These are phyloP conservation scores for Sesamia nonagrioides DNA, from an alignment of 1,140 invertebrate genomes.

Conservation along the genomic window DNA sequence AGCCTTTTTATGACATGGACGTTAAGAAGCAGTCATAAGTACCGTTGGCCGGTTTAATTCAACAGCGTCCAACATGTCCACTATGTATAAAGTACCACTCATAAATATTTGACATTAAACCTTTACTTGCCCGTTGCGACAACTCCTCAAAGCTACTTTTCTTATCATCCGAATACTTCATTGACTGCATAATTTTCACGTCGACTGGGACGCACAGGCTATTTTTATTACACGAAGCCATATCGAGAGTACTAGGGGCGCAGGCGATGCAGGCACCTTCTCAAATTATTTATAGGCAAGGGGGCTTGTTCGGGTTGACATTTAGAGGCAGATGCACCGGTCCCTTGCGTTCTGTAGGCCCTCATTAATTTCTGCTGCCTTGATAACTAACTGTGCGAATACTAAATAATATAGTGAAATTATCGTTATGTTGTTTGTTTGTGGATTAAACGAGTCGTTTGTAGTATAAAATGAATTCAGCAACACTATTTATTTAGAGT, in stretches of 20 bases:
- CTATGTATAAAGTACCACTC: conserved; percentile 1
- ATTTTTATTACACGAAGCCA: conserved; percentile 82
- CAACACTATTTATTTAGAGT: neutral
- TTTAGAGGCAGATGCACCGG: conserved; percentile 84
- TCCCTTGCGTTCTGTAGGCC: conserved; percentile 67
- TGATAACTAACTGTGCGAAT: conserved; percentile 72
- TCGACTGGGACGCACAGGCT: conserved; percentile 67
- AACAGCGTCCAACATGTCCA: neutral
- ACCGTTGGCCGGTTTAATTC: neutral
- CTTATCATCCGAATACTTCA: conserved; percentile 46
- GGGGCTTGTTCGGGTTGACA: conserved; percentile 76
- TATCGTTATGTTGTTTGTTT: conserved; percentile 30
- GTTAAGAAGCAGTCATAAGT: neutral
- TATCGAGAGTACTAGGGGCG: conserved; percentile 74
- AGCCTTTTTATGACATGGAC: neutral
- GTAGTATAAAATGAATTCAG: neutral
- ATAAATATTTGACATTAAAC: conserved; percentile 40
- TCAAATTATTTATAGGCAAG: conserved; percentile 84
- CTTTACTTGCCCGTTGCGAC: conserved; percentile 1
- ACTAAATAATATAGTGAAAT: conserved; percentile 61
- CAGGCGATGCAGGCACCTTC: conserved; percentile 65
- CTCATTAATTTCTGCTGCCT: conserved; percentile 82
- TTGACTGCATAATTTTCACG: conserved; percentile 74
- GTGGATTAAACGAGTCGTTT: conserved; percentile 14
- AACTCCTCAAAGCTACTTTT: conserved; percentile 42